Evolutionary conservation across 2,888 invertebrate genomes (phyloP).

Genomic region (Acleris holmiana): DNA sequence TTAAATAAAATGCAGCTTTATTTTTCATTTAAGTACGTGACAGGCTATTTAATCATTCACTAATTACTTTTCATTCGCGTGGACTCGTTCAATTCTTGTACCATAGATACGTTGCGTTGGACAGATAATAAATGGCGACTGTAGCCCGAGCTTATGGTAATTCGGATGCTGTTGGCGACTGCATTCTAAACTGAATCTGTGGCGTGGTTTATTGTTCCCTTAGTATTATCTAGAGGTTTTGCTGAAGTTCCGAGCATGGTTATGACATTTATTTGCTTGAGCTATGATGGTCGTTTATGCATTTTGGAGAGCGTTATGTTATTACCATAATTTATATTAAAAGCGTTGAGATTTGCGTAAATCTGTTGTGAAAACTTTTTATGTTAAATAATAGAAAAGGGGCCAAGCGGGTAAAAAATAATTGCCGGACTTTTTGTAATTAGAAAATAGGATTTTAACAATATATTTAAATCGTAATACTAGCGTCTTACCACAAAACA

Average conservation of each 20-base stretch:
- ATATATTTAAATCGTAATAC: too few species aligned
- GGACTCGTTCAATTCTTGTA: constrained; percentile 6
- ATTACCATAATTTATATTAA: too few species aligned
- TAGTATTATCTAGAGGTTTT: constrained; percentile 2
- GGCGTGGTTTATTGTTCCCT: constrained; percentile 16
- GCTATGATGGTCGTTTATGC: background rate
- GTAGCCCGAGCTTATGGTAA: constrained; percentile 32
- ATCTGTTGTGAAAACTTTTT: too few species aligned
- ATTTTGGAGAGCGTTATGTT: too few species aligned
- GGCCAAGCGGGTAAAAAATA: too few species aligned
- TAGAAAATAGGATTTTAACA: too few species aligned
- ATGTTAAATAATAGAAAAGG: too few species aligned
- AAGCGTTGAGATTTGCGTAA: too few species aligned
- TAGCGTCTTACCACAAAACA: too few species aligned
- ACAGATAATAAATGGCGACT: constrained; percentile 25
- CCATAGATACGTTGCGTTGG: background rate
- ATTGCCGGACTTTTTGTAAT: too few species aligned
- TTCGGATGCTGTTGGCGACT: constrained; percentile 19
- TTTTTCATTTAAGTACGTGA: background rate
- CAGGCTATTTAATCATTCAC: background rate
- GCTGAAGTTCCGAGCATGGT: background rate
- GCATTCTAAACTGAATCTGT: constrained; percentile 17
- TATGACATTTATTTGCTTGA: background rate
- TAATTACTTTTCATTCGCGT: constrained; percentile 1
- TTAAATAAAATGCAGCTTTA: background rate